A percentile compares a stretch with the other conserved stretches of the same genome.
Conservation (phyloP, 2,797 vertebrate genomes). For the Holocentrus rufus region DNA sequence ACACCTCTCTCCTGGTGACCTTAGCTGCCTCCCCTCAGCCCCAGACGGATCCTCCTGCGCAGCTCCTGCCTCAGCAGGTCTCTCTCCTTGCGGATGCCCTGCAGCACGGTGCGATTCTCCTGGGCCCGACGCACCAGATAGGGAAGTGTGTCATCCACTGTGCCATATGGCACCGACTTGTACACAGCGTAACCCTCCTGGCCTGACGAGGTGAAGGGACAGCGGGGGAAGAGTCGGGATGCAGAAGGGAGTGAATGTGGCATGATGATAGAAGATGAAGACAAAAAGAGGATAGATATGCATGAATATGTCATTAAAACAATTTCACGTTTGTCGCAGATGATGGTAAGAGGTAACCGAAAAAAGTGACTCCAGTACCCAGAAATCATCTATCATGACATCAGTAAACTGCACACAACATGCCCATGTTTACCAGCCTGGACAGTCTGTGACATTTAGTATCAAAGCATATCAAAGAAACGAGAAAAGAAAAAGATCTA, state of each 20-base stretch:
- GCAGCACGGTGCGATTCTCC: conserved; percentile 89
- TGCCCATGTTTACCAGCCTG: too few species aligned
- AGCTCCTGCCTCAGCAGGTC: conserved; percentile 85
- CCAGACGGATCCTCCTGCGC: conserved; percentile 69
- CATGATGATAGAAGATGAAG: neutral
- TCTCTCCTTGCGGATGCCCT: conserved; percentile 88
- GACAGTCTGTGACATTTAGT: too few species aligned
- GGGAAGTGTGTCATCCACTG: conserved; percentile 89
- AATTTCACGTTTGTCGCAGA: too few species aligned
- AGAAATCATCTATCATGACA: too few species aligned
- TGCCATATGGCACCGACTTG: conserved; percentile 92
- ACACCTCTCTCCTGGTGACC: neutral
- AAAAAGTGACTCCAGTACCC: too few species aligned
- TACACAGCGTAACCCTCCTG: conserved; percentile 84
- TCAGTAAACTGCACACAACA: too few species aligned
- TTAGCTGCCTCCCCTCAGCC: conserved; percentile 38
- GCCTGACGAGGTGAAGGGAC: conserved; percentile 55
- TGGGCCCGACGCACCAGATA: conserved; percentile 91
- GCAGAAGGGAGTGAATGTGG: too few species aligned
- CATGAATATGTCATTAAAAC: neutral
- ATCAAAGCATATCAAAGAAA: too few species aligned
- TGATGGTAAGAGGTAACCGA: neutral
- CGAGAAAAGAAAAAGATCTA: too few species aligned
- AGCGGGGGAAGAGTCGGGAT: neutral
- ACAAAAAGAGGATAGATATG: neutral